Evolutionary conservation across 2,888 invertebrate species (phyloP).

Genomic region (Apamea anceps): DNA sequence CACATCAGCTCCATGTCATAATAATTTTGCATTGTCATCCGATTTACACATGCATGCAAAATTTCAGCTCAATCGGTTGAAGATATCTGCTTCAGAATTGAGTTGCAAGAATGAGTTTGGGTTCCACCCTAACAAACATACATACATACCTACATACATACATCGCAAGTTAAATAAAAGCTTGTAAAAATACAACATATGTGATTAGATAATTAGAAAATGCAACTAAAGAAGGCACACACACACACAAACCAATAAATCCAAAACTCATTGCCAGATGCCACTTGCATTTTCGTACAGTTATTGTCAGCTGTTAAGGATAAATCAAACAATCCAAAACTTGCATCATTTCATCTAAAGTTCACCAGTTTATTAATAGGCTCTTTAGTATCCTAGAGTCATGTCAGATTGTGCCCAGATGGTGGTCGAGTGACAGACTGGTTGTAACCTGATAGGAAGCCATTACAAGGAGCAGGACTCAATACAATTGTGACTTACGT

Average conservation of each 20-base stretch:
- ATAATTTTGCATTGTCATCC: too few species aligned
- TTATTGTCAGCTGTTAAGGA: background rate
- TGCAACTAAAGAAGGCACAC: background rate
- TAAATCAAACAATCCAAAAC: constrained; percentile 3
- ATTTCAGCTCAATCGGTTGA: too few species aligned
- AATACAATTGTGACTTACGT: constrained; percentile 49
- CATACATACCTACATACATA: too few species aligned
- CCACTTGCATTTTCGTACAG: background rate
- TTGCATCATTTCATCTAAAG: constrained; percentile 5
- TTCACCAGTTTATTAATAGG: constrained; percentile 16
- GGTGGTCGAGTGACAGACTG: constrained; percentile 47
- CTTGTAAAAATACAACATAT: background rate
- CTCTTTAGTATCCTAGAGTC: background rate
- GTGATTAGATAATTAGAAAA: background rate
- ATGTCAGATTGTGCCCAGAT: constrained; percentile 48
- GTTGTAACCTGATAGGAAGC: constrained; percentile 60
- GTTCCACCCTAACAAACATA: too few species aligned
- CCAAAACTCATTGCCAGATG: background rate
- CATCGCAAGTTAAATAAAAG: too few species aligned
- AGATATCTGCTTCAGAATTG: too few species aligned
- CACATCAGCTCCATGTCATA: too few species aligned
- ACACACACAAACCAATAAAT: background rate
- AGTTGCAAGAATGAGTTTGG: too few species aligned
- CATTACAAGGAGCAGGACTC: constrained; percentile 49
- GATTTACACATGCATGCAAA: too few species aligned